Base-by-base conservation (phyloP, 2,888 invertebrate species). In the Drosophila cognata region DNA sequence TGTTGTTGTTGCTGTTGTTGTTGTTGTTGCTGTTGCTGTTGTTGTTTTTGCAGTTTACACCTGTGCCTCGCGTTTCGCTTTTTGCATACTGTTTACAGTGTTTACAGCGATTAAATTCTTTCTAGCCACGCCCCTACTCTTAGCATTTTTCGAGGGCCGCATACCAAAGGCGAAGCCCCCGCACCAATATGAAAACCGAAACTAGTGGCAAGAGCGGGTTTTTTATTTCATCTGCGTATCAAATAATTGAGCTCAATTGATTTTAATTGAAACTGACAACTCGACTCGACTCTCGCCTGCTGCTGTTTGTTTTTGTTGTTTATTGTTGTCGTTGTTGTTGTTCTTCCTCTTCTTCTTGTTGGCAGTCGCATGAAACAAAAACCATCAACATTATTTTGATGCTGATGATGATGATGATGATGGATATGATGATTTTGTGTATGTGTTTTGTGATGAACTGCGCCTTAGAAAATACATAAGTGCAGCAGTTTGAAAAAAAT, bases 171-270 rank as follows among this genome's bases (percentile, higher is more conserved):
- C 71, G 71, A 65, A 75, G 63, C 84, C 63, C 72, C 70, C 81
- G 71, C 84, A 70, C 65, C 60, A 28, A 66, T 25, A 55, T 50
- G 56, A 65, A 55, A 60, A 64, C 58, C 51, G 68, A 79, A 60
- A 82, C 68, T 75, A 64, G 71, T 36, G 60, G 57, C 61, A 51
- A 62, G 82, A 62, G 82, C 72, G 82, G 66, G 79, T 60, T 69
- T 77, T 77, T 75, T 81, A 78, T 81, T 88, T 86, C 85, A 88
- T 84, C 80, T 88, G 78, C 78, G 85, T 85, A 87, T 85, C 82
- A 87, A 90, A 90, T 90, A 87, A 90, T 87, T 87, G 89, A 87
- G 83, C 89, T 88, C 90, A 87, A 87, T 87, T 87, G 90, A 90
- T 82, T 88, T 87, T 82, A 87, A 87, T 87, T 87, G 82, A 88